Percentiles rank a stretch among this genome's conserved stretches.
Evolutionary conservation across 2,113 vertebrate species (phyloP).

Genomic region (Uria aalge): DNA sequence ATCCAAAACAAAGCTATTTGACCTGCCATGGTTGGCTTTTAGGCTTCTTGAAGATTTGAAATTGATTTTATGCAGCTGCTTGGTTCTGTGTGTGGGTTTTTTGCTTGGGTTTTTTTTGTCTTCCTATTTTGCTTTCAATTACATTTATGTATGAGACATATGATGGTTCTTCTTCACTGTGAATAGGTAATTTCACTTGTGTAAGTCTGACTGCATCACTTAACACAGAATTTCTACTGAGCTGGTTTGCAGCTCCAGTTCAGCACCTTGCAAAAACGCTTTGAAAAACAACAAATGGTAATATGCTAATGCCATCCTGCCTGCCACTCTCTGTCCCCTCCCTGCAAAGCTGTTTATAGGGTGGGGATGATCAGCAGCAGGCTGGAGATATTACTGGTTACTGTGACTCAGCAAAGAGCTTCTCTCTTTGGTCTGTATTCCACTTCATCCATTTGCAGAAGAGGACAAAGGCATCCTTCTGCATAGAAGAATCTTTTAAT

Average conservation of each 20-base stretch:
- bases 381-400: not conserved
- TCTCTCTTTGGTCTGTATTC: not conserved
- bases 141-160: not conserved
- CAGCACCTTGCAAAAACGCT: not conserved
- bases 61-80: not conserved
- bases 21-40: not conserved
- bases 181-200: not conserved
- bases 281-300: not conserved
- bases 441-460: not conserved
- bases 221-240: not conserved
- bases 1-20: not conserved
- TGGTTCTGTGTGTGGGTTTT: not conserved
- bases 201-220: not conserved
- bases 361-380: not conserved
- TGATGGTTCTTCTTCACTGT: not conserved
- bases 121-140: not conserved
- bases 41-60: not conserved
- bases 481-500: not conserved
- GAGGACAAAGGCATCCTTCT: not conserved
- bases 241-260: not conserved
- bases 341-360: accelerated
- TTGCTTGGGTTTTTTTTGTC: not conserved
- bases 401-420: not conserved
- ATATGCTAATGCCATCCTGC: not conserved
- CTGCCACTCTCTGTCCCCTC: not conserved